Conservation (phyloP, 2,888 invertebrate species). For the Xylophagus ater region DNA sequence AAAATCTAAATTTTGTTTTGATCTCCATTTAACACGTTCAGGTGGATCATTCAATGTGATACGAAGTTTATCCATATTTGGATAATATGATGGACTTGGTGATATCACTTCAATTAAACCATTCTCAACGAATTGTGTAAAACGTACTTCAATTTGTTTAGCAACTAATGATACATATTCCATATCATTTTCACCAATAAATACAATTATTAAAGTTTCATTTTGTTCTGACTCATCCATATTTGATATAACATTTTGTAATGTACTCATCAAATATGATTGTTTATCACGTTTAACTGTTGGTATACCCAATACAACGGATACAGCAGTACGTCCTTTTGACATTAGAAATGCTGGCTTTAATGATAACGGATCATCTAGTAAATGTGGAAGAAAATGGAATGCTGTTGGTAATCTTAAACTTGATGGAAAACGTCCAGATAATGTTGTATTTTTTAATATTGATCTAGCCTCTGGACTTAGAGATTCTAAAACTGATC, state of each 20-base stretch:
- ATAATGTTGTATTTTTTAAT: slow-evolving; percentile 42
- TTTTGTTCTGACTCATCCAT: slow-evolving; percentile 60
- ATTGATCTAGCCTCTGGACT: slow-evolving; percentile 40
- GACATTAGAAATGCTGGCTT: slow-evolving; percentile 68
- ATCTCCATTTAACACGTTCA: slow-evolving; percentile 80
- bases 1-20: slow-evolving; percentile 91
- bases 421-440: slow-evolving; percentile 40
- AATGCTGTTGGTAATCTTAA: slow-evolving; percentile 68
- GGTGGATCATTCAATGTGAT: slow-evolving; percentile 75
- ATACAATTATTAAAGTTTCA: slow-evolving; percentile 75
- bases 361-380: slow-evolving; percentile 64
- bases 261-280: slow-evolving; percentile 72
- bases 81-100: slow-evolving; percentile 77
- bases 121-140: slow-evolving; percentile 58
- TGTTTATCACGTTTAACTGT: slow-evolving; percentile 83
- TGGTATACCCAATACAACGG: slow-evolving; percentile 73
- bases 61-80: slow-evolving; percentile 64
- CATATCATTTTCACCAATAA: slow-evolving; percentile 76
- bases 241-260: slow-evolving; percentile 71
- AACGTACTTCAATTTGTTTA: slow-evolving; percentile 63
- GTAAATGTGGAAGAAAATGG: slow-evolving; percentile 77
- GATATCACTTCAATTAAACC: slow-evolving; percentile 84
- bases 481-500: slow-evolving; percentile 32
- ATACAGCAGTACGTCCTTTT: slow-evolving; percentile 60
- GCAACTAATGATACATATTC: slow-evolving; percentile 65